Evolutionary conservation across 2,888 invertebrate species (phyloP).

Genomic region (Caenorhabditis angaria): DNA sequence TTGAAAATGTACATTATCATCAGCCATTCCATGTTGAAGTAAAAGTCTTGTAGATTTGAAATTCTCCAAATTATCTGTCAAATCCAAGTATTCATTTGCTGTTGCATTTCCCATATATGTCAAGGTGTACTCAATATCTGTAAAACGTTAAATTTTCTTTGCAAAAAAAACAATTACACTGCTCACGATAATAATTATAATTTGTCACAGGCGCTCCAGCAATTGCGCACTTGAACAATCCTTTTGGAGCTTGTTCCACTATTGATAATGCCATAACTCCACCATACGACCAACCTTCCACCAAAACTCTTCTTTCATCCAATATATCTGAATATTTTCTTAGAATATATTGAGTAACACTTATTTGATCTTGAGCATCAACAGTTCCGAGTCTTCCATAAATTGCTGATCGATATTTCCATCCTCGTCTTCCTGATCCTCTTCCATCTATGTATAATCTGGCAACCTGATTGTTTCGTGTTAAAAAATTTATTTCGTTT

Average conservation of each 20-base stretch:
- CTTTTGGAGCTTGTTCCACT: conserved; percentile 65
- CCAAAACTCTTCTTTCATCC: conserved; percentile 79
- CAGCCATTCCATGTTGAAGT: conserved; percentile 91
- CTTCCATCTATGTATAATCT: conserved; percentile 86
- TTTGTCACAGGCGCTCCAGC: conserved; percentile 93
- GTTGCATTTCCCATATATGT: conserved; percentile 93
- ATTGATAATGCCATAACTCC: conserved; percentile 40
- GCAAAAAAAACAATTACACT: background rate
- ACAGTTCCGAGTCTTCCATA: conserved; percentile 87
- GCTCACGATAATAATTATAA: conserved; percentile 90
- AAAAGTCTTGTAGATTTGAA: conserved; percentile 87
- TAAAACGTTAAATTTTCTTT: conserved; percentile 4
- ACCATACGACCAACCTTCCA: conserved; percentile 97
- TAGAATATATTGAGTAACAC: conserved; percentile 76
- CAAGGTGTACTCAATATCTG: conserved; percentile 94
- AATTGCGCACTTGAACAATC: conserved; percentile 91
- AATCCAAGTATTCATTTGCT: conserved; percentile 82
- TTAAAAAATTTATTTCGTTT: conserved; percentile 87
- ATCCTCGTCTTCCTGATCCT: conserved; percentile 87
- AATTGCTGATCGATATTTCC: conserved; percentile 67
- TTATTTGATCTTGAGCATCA: conserved; percentile 92
- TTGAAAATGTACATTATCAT: conserved; percentile 91
- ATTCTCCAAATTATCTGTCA: conserved; percentile 85
- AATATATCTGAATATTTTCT: conserved; percentile 22
- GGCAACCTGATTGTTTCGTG: conserved; percentile 81